Evolutionary conservation across 2,888 invertebrate species (phyloP), one percentile per base, ranked within the genome.

Genomic region (Zhuqinia jingwanae): DNA sequence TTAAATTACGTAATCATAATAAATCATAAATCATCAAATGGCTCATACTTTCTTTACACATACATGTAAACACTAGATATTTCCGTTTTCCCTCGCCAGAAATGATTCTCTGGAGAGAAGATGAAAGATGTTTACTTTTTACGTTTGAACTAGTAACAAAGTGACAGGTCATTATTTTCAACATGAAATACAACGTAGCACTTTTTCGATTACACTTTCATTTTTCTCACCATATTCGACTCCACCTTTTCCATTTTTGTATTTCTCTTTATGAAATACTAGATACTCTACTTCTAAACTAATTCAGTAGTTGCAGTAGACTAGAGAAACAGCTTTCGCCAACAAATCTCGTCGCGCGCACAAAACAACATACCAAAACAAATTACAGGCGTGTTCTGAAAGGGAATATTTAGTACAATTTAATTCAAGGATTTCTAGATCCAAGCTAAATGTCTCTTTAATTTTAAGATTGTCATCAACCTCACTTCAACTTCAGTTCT

Each of bases 81-180:
- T 36, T 63, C 36, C 3, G 36, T 36, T 8, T 63, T 30, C 36
- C 30, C 10, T 36, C n/a, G 30, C 30, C 3, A 8, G n/a, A 63
- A 36, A 63, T 36, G 50, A 15, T 36, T 36, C 36, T 10, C 60
- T 60, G 25, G 13, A 6, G 25, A 63, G n/a, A 30, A 36, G 3
- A 60, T 15, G 25, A 63, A 63, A 63, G 5, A 63, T 36, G 36
- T 11, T 63, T 63, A n/a, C 17, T 36, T n/a, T n/a, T 36, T 63
- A 63, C 63, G 17, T n/a, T 63, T 63, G 36, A 63, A 36, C n/a
- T 36, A 15, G 5, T 36, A 63, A 63, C 30, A 1, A 63, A 63
- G 36, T 63, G 63, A 63, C 63, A 63, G 63, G 63, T 63, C 63
- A 63, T 63, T 63, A 63, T 63, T 63, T 27, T 63, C 11, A 36